Conservation (phyloP, 2,888 invertebrate species). For the Parelbella ahira region DNA sequence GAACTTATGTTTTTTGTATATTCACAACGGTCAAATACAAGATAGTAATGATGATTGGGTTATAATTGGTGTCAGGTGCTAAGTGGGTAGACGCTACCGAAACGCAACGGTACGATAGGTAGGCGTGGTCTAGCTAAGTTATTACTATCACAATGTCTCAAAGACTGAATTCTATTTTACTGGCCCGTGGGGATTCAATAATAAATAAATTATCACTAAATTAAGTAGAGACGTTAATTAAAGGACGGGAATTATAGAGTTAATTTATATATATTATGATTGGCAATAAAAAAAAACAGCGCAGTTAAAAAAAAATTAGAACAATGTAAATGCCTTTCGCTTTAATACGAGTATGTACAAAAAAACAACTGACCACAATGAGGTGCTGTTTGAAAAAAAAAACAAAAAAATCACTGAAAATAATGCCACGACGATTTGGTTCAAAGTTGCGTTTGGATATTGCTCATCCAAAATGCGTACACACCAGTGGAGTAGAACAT, state of each 20-base stretch:
- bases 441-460: conserved; percentile 39
- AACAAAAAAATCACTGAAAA: conserved; percentile 39
- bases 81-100: no score
- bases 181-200: conserved; percentile 70
- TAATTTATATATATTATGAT: conserved; percentile 33
- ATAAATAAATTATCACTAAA: conserved; percentile 73
- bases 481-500: conserved; percentile 43
- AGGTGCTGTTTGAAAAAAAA: conserved; percentile 56
- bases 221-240: conserved; percentile 74
- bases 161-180: conserved; percentile 67
- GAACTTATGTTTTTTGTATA: conserved; percentile 41
- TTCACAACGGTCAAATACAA: no score
- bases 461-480: conserved; percentile 52
- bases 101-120: conserved; percentile 33
- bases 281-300: conserved; percentile 58
- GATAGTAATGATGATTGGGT: no score
- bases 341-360: conserved; percentile 45
- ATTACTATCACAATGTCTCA: conserved; percentile 78
- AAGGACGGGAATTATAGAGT: conserved; percentile 65
- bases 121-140: conserved; percentile 56
- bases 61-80: no score
- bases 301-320: conserved; percentile 40
- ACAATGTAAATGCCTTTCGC: conserved; percentile 66
- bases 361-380: conserved; percentile 65
- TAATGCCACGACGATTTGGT: conserved; percentile 63